Conservation (phyloP, 2,797 vertebrate genomes). For the Telmatherina bonti region DNA sequence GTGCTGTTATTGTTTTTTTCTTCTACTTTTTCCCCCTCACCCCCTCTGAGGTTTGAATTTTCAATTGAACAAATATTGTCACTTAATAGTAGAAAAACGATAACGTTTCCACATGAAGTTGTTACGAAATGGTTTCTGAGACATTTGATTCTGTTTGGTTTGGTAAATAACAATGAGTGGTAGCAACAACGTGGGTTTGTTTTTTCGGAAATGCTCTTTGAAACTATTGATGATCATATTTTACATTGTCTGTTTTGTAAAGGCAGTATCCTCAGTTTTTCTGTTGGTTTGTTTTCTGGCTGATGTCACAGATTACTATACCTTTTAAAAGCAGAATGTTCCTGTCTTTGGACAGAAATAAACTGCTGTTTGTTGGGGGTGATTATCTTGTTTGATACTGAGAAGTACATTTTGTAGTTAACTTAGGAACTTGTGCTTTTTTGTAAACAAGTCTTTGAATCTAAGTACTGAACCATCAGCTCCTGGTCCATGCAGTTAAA, state of each 20-base stretch:
- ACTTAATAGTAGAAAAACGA: neutral
- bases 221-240: neutral
- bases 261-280: neutral
- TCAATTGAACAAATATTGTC: neutral
- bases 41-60: neutral
- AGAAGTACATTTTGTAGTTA: neutral
- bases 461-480: slow-evolving; percentile 12
- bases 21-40: neutral
- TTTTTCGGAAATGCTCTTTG: neutral
- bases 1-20: too few species aligned
- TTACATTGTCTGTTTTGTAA: neutral
- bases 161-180: neutral
- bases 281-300: neutral
- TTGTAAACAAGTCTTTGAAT: slow-evolving; percentile 5
- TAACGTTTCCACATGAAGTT: neutral
- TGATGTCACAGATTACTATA: slow-evolving; percentile 16
- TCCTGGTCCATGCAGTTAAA: slow-evolving; percentile 24
- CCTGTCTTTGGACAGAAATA: slow-evolving; percentile 4
- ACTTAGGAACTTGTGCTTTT: slow-evolving; percentile 18
- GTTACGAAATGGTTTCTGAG: neutral
- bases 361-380: slow-evolving; percentile 14
- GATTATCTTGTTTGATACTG: neutral
- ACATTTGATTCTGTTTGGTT: neutral
- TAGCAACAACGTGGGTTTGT: neutral
- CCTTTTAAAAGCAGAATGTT: neutral